Base-by-base conservation (phyloP, 2,797 vertebrate genomes). In the Gymnodraco acuticeps region DNA sequence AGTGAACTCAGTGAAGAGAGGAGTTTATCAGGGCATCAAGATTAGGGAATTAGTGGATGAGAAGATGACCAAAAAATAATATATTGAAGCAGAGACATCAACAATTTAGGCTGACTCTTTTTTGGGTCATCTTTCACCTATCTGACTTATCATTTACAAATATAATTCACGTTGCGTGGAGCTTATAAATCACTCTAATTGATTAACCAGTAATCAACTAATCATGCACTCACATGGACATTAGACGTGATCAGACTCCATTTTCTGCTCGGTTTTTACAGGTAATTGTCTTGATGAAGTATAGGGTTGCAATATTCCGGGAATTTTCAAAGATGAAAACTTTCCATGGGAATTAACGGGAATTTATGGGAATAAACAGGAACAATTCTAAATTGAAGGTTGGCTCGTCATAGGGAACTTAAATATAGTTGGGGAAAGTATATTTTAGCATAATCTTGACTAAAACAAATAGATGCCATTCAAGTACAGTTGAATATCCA, bases 21-120 rank as follows among this genome's bases (percentile, higher is more conserved):
- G 73, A 77, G 80, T 77, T 84, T 45, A 85, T 87, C 78, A 51
- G 73, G 81, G 80, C 87, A 89, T 88, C 11, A 1, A 68, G 55
- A 87, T 89, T 51, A 7, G 17, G 43, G 70, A 70, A 88, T 90
- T 88, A 88, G 67, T 16, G 45, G 55, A 62, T 52, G 70, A 82
- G 68, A 64, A 69, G 77, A 64, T n/a, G 15, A 52, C 1, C 20
- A 11, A 72, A 55, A 33, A 54, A 51, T n/a, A 42, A 73, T 1
- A n/a, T 58, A 55, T 78, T 7, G 14, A 60, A 48, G 62, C 42
- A 51, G 54, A 63, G 43, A 52, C 23, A 38, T 31, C 13, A 48
- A 62, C 60, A 56, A 38, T 23, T 77, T 38, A 38, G 8, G 33
- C 33, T 12, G 55, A 67, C 55, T 68, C 59, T 59, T 38, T 52